Evolutionary conservation across 2,113 vertebrate genomes (phyloP), one percentile per base, ranked within the genome.

Genomic region (Ctenomys sociabilis): DNA sequence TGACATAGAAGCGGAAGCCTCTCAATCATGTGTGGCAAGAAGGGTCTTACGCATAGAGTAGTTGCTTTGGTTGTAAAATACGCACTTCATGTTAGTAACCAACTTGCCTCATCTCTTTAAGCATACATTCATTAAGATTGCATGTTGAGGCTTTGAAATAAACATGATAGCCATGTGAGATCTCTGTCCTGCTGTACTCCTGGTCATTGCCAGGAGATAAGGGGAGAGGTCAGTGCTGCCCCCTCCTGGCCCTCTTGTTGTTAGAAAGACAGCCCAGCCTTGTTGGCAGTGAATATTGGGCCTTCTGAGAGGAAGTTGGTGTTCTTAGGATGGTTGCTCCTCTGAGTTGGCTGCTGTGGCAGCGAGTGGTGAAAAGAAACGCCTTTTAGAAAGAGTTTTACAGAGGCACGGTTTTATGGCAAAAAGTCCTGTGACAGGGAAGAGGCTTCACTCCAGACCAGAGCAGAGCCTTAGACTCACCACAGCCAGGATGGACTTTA

Each of bases 31-130:
- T 61, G 40, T 4, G 13, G 54, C 72, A 57, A 35, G 32, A 92
- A 45, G 32, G 22, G 35, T 64, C 52, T 84, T 70, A 70, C n/a
- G 4, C 35, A 26, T 89, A 92, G 64, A 64, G 43, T 73, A 82
- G 43, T 86, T 85, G 63, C 2, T 52, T 37, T 81, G 92, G 54
- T 93, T 96, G 91, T 59, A 72, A 90, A 92, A 82, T 63, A 88
- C 32, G 14, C 1, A 22, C 73, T 7, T 64, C 19, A 43, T 83
- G 9, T 66, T 73, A 73, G 66, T 66, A 43, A 24, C 45, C n/a
- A 80, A 45, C 37, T n/a, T 94, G 35, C 22, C 63, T 40, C 90
- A 14, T 72, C 37, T 90, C 75, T 63, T 91, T 85, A 61, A 64
- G 14, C 37, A 49, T 86, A 30, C 14, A 35, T 87, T 85, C 63